Evolutionary conservation across 2,113 vertebrate genomes (phyloP).

Genomic region (Castor canadensis): DNA sequence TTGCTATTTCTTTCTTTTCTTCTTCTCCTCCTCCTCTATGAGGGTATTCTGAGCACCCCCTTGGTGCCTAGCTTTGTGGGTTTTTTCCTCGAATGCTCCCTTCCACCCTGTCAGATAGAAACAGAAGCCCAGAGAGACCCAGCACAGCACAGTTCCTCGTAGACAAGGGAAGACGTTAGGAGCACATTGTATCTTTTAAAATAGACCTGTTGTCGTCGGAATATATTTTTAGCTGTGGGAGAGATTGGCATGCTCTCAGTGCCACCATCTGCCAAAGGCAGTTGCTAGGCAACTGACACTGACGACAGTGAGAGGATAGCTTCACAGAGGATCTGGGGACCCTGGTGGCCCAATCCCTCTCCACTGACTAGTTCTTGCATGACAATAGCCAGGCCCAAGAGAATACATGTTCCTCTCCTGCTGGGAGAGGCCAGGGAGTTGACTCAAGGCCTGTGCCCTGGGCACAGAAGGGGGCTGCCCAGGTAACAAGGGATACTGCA

Average conservation of each 20-base stretch:
- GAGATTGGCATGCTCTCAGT: conserved; percentile 78
- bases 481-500: background rate
- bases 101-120: conserved; percentile 14
- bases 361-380: conserved; percentile 48
- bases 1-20: background rate
- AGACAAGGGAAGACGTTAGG: conserved; percentile 68
- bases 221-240: conserved; percentile 78
- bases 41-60: background rate
- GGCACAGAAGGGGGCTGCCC: background rate
- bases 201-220: conserved; percentile 77
- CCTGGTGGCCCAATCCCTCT: conserved; percentile 52
- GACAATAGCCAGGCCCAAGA: conserved; percentile 29
- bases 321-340: conserved; percentile 70
- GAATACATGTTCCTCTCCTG: background rate
- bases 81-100: conserved; percentile 49
- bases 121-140: conserved; percentile 52
- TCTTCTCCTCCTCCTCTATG: background rate
- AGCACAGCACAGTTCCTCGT: conserved; percentile 23
- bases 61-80: background rate
- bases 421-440: conserved; percentile 3
- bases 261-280: conserved; percentile 79
- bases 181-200: conserved; percentile 78
- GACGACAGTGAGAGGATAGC: conserved; percentile 72
- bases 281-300: conserved; percentile 78
- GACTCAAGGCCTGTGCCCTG: background rate